Evolutionary conservation across 2,888 invertebrate species (phyloP), one percentile per base, ranked within the genome.

Genomic region (Amphipyra tragopoginis): DNA sequence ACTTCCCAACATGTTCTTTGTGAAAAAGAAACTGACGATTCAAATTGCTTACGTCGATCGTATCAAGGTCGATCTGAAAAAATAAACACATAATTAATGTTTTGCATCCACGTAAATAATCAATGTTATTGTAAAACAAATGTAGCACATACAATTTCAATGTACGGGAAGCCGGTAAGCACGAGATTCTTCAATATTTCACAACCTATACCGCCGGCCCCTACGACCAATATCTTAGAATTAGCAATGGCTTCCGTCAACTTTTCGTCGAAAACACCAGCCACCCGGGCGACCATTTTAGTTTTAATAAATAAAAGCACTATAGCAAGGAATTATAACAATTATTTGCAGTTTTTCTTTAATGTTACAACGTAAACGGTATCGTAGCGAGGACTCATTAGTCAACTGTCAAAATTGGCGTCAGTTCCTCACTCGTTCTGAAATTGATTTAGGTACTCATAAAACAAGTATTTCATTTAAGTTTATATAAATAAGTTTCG

Each of bases 11-110:
- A 95, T 99, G 99, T 86, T 99, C 98, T 84, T 98, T 98, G 86
- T 99, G 98, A 86, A 99, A 99, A n/a, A 99, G 93, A 91, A 99
- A 99, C 90, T 99, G 99, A 40, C 99, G 96, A 92, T 99, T 99
- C 75, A 99, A 95, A 90, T 99, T 99, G 94, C 99, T 99, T 61
- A 99, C 98, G 94, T 99, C 99, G 88, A 99, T 99, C 0, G 99
- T 99, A 89, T 99, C 99, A 88, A 99, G 96, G 96, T 99, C 99
- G 92, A 99, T 98, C 99, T 99, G 94, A 77, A 96, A 96, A 70
- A 66, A 65, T 57, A 71, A 60, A 61, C 49, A 61, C 60, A 56
- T 33, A 40, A 55, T 5, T 58, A 50, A 65, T 11, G 11, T 11
- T 26, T 50, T 36, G 8, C 10, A 38, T 40, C 6, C n/a, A 11